phyloP scores from a whole-genome alignment of 2,888 invertebrate species.

The Amorpha juglandis region DNA sequence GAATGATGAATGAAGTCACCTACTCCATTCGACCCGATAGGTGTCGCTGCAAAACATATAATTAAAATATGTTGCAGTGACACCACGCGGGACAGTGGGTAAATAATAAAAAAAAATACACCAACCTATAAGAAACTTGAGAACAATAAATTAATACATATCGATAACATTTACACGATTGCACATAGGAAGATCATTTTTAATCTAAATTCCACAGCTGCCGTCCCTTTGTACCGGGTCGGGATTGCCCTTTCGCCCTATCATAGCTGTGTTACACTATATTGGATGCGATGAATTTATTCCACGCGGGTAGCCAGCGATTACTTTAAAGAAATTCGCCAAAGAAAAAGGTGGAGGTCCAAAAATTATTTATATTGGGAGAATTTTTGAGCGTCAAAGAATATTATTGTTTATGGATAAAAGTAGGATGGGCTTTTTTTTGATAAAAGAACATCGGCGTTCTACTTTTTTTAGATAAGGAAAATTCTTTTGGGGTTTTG shows the following conservation, averaged over 20 bases:
- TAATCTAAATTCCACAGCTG: slow-evolving; percentile 73
- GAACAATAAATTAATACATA: slow-evolving; percentile 45
- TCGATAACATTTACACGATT: slow-evolving; percentile 62
- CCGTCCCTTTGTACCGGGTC: slow-evolving; percentile 60
- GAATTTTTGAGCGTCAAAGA: neutral
- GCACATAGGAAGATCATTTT: slow-evolving; percentile 71
- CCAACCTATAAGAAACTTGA: too few species aligned
- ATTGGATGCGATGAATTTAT: slow-evolving; percentile 63
- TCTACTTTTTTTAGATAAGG: neutral
- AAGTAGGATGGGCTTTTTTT: neutral
- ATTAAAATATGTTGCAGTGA: too few species aligned
- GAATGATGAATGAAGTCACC: too few species aligned
- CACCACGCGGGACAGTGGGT: too few species aligned
- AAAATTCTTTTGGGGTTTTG: neutral
- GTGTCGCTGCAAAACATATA: too few species aligned
- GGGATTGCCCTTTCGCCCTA: slow-evolving; percentile 56
- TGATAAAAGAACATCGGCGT: neutral
- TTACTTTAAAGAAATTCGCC: slow-evolving; percentile 47
- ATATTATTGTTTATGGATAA: slow-evolving; percentile 7
- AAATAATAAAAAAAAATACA: too few species aligned
- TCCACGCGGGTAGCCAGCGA: slow-evolving; percentile 57
- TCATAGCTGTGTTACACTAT: slow-evolving; percentile 55
- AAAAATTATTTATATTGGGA: slow-evolving; percentile 13
- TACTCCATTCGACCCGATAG: too few species aligned
- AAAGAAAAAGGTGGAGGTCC: slow-evolving; percentile 16